Evolutionary conservation across 2,797 vertebrate species (phyloP).

Genomic region (Tachyglossus aculeatus): DNA sequence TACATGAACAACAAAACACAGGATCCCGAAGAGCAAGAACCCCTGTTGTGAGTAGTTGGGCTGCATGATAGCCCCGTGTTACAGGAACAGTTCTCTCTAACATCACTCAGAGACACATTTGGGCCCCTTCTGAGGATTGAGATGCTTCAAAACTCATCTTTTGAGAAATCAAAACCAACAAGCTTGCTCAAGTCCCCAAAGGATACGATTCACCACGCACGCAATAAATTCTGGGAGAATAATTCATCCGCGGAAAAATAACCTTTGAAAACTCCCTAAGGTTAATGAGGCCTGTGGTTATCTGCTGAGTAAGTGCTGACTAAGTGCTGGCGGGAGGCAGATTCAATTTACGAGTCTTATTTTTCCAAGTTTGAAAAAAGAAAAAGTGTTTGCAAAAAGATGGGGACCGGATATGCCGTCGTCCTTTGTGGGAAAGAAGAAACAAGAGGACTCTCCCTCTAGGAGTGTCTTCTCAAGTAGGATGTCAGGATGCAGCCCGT

Average conservation of each 20-base stretch:
- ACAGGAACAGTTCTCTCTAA: no score
- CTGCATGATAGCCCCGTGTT: no score
- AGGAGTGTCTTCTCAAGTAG: background rate
- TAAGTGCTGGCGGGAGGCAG: background rate
- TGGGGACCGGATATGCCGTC: background rate
- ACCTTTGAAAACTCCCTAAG: background rate
- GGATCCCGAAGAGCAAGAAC: no score
- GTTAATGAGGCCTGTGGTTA: conserved; percentile 14
- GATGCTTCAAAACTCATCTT: background rate
- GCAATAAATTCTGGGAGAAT: conserved; percentile 6
- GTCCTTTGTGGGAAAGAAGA: background rate
- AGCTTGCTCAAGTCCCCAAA: background rate
- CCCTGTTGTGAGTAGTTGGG: no score
- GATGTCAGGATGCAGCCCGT: background rate
- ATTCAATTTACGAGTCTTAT: conserved; percentile 2
- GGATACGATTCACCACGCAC: background rate
- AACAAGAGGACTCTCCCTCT: background rate
- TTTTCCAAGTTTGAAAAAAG: conserved; percentile 1
- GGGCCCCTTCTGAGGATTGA: no score
- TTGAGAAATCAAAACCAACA: background rate
- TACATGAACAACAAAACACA: no score
- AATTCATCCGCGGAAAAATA: background rate
- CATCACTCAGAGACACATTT: no score
- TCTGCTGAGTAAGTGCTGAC: conserved; percentile 22
- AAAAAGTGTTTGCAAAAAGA: background rate